These are phyloP conservation scores for Pygoscelis antarcticus DNA, from an alignment of 2,113 vertebrate genomes.

Conservation along the genomic window DNA sequence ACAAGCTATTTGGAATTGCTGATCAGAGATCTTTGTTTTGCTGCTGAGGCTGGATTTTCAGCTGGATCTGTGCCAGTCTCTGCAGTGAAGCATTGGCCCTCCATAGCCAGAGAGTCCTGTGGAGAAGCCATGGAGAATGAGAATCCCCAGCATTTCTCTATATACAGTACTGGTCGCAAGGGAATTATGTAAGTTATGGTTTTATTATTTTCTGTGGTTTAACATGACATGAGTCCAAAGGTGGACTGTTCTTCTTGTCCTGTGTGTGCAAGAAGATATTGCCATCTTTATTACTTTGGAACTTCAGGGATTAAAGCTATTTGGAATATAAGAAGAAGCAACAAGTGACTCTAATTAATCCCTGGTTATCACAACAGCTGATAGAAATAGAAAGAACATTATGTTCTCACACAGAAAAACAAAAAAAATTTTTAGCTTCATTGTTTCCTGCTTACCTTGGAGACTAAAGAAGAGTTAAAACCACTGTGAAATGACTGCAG, in stretches of 20 bases:
- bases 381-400: slow-evolving; percentile 25
- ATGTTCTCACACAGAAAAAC: neutral
- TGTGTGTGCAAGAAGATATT: neutral
- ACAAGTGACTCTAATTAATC: slow-evolving; percentile 58
- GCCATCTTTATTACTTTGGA: slow-evolving; percentile 30
- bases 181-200: slow-evolving; percentile 7
- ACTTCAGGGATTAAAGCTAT: slow-evolving; percentile 45
- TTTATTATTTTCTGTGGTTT: slow-evolving; percentile 53
- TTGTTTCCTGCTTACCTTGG: neutral
- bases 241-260: slow-evolving; percentile 3
- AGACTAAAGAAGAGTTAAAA: slow-evolving; percentile 28
- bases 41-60: neutral
- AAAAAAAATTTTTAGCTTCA: slow-evolving; percentile 5
- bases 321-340: slow-evolving; percentile 33
- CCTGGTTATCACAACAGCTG: slow-evolving; percentile 34
- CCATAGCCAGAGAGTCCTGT: neutral
- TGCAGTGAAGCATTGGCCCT: neutral
- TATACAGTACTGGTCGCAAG: neutral
- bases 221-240: slow-evolving; percentile 23
- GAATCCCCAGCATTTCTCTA: neutral
- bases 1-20: neutral
- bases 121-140: neutral
- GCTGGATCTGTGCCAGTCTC: neutral
- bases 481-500: neutral
- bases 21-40: neutral